Evolutionary conservation across 2,888 invertebrate species (phyloP), one percentile per base, ranked within the genome.

Genomic region (Ferdinandea cuprea): DNA sequence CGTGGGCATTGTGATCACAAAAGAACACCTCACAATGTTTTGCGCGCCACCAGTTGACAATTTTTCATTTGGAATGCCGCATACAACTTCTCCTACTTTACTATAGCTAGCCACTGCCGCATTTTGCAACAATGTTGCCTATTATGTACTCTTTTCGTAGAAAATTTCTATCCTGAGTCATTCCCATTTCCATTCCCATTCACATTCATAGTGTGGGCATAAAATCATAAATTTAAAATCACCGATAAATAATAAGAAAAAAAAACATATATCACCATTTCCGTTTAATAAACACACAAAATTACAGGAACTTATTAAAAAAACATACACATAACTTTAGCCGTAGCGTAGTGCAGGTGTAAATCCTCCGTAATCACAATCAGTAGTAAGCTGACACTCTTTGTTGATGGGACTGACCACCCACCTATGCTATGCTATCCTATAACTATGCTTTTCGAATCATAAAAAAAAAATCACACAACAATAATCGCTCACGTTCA

Each of bases 401-500:
- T 17, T 63, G 68, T 42, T 83, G 83, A 83, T 58, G 61, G 56
- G 78, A 83, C 77, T 83, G 83, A 73, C 83, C 83, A 83, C 83
- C 83, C 83, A 83, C 83, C 46, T 68, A 52, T 37, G 72, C 54
- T 48, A 77, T 72, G 65, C 59, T 59, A 46, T n/a, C n/a, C n/a
- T n/a, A n/a, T n/a, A n/a, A n/a, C 54, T 54, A 81, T 72, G 66
- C 61, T 56, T 46, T 46, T 56, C 56, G 78, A 83, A 83, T 83
- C 77, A 83, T 83, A 83, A 73, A 77, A 78, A 78, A n/a, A n/a
- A n/a, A n/a, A n/a, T n/a, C n/a, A 73, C 78, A 73, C 72, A 68
- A 81, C 69, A 76, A 83, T 72, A 78, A 83, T 77, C 83, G 78
- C 77, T 73, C 83, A 78, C 83, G 78, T 83, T 78, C 78, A 52